A percentile compares a stretch with the other conserved stretches of the same genome.
Conservation (phyloP, 92 coral and sea anemone species). For the Micromussa lordhowensis region DNA sequence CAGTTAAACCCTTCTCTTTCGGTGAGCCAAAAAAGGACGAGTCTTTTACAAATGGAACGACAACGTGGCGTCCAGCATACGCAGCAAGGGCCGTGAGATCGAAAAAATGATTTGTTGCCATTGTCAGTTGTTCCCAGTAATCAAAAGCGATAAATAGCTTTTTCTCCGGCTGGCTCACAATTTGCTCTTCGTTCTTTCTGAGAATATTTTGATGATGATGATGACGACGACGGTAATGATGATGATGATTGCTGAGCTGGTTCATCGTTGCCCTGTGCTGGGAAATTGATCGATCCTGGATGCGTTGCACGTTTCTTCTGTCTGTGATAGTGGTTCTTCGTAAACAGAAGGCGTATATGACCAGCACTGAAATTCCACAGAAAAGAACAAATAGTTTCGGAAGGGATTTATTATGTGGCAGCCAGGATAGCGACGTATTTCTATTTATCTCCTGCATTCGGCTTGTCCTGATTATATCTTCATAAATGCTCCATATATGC, state of each 20-base stretch:
- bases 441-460: too few species aligned
- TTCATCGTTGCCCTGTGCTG: background rate
- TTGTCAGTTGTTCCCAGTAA: conserved; percentile 89
- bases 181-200: background rate
- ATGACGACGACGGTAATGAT: too few species aligned
- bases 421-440: background rate
- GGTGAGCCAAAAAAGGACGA: conserved; percentile 48
- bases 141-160: conserved; percentile 83
- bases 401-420: background rate
- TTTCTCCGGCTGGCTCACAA: conserved; percentile 7
- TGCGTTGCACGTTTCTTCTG: background rate
- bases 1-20: conserved; percentile 39
- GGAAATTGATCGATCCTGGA: background rate
- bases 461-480: too few species aligned
- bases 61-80: conserved; percentile 77
- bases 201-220: background rate
- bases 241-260: too few species aligned
- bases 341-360: background rate
- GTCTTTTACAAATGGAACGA: conserved; percentile 92
- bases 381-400: background rate
- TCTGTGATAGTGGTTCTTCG: background rate
- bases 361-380: background rate
- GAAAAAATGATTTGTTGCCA: conserved; percentile 85
- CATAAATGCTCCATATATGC: too few species aligned
- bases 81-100: conserved; percentile 85